phyloP scores from a whole-genome alignment of 2,113 vertebrate genomes.

The Tiliqua scincoides region DNA sequence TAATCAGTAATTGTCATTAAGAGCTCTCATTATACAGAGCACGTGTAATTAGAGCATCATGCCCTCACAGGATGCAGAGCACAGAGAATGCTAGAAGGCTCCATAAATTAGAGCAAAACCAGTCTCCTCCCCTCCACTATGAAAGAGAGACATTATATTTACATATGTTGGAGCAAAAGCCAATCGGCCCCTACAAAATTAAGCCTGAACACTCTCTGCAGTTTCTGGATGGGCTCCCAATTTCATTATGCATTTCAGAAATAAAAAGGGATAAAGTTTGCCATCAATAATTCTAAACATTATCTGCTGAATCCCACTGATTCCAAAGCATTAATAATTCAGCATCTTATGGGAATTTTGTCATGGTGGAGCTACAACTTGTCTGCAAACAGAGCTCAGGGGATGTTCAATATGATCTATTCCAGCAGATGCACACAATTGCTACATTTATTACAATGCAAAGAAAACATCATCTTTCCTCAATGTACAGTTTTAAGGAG shows the following conservation, averaged over 20 bases:
- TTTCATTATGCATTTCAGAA: slow-evolving; percentile 85
- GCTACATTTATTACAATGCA: slow-evolving; percentile 66
- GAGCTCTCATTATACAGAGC: slow-evolving; percentile 73
- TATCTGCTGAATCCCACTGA: slow-evolving; percentile 88
- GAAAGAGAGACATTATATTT: slow-evolving; percentile 72
- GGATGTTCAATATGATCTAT: slow-evolving; percentile 84
- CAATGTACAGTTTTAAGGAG: slow-evolving; percentile 59
- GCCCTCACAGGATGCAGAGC: slow-evolving; percentile 63
- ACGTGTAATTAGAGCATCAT: slow-evolving; percentile 76
- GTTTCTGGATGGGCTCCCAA: slow-evolving; percentile 80
- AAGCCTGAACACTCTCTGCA: slow-evolving; percentile 79
- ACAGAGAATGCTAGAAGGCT: slow-evolving; percentile 63
- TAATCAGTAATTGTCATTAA: slow-evolving; percentile 79
- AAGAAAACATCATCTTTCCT: slow-evolving; percentile 57
- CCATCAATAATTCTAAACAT: slow-evolving; percentile 84
- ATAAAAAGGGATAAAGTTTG: slow-evolving; percentile 84
- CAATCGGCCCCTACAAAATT: slow-evolving; percentile 80
- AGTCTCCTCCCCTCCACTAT: slow-evolving; percentile 67
- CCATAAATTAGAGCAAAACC: slow-evolving; percentile 79
- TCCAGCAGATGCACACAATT: slow-evolving; percentile 68
- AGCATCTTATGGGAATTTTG: slow-evolving; percentile 87
- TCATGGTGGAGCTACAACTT: slow-evolving; percentile 83
- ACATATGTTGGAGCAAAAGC: slow-evolving; percentile 73
- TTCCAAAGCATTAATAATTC: slow-evolving; percentile 92
- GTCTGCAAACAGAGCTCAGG: slow-evolving; percentile 81